Conservation (phyloP, 64 coral and sea anemone genomes). For the Stichodactyla helianthus region DNA sequence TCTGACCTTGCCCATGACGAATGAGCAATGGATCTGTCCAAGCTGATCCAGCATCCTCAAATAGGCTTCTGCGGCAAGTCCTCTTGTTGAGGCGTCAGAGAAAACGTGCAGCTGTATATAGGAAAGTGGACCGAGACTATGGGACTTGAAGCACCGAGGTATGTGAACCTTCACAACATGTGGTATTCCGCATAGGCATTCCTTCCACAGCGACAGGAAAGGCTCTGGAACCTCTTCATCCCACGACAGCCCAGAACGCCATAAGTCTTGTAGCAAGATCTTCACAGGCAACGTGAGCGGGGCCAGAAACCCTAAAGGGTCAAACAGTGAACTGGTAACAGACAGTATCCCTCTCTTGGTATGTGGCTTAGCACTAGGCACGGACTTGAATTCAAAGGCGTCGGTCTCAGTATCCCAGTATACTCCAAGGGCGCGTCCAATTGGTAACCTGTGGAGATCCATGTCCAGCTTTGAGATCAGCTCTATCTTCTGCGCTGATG, state of each 20-base stretch:
- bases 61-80: conserved; percentile 21
- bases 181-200: conserved; percentile 1
- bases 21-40: conserved; percentile 29
- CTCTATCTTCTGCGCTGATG: conserved; percentile 14
- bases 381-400: not conserved
- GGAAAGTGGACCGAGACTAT: not conserved
- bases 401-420: conserved; percentile 35
- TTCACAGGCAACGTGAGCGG: conserved; percentile 41
- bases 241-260: not conserved
- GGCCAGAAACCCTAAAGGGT: not conserved
- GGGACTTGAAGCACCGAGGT: conserved; percentile 29
- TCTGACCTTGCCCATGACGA: conserved; percentile 31
- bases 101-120: not conserved
- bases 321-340: not conserved
- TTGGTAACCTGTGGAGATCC: not conserved
- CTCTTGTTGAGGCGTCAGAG: no score
- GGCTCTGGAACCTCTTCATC: conserved; percentile 35
- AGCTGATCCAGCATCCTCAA: conserved; percentile 2
- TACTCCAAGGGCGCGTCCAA: conserved; percentile 42
- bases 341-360: conserved; percentile 35
- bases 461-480: conserved; percentile 10
- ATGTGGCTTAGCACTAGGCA: no score
- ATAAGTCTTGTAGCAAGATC: conserved; percentile 34
- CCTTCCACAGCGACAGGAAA: not conserved
- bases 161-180: conserved; percentile 2